Evolutionary conservation across 2,797 vertebrate genomes (phyloP).

Genomic region (Hydrolagus colliei): DNA sequence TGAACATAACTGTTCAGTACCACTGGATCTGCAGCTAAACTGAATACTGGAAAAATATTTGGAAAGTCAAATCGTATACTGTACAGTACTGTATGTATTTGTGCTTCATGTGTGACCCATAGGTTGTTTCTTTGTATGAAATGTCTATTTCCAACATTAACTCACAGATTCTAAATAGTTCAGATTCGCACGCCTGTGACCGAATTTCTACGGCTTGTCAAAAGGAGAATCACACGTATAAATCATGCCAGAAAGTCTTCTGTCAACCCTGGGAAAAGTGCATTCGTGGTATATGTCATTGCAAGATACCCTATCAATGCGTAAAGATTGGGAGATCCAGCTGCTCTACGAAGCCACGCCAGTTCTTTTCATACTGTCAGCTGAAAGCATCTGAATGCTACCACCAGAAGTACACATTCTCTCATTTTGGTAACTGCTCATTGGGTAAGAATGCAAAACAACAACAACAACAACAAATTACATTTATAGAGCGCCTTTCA

Average conservation of each 20-base stretch:
- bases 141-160: background rate
- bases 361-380: slow-evolving; percentile 71
- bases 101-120: too few species aligned
- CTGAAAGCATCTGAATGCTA: slow-evolving; percentile 72
- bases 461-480: too few species aligned
- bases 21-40: too few species aligned
- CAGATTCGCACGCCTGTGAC: background rate
- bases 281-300: slow-evolving; percentile 57
- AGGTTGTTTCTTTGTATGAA: too few species aligned
- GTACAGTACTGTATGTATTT: too few species aligned
- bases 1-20: too few species aligned
- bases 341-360: slow-evolving; percentile 49
- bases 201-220: slow-evolving; percentile 49
- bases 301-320: slow-evolving; percentile 79
- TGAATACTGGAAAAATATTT: too few species aligned
- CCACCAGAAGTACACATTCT: slow-evolving; percentile 46
- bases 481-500: too few species aligned
- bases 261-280: slow-evolving; percentile 79
- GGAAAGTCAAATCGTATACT: too few species aligned
- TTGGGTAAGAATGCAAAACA: slow-evolving; percentile 33
- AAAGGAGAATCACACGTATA: slow-evolving; percentile 53
- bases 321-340: slow-evolving; percentile 45
- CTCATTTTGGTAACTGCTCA: slow-evolving; percentile 46
- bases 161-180: background rate
- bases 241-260: slow-evolving; percentile 74